phyloP scores from a whole-genome alignment of 2,888 invertebrate species.

The Cloeon dipterum region DNA sequence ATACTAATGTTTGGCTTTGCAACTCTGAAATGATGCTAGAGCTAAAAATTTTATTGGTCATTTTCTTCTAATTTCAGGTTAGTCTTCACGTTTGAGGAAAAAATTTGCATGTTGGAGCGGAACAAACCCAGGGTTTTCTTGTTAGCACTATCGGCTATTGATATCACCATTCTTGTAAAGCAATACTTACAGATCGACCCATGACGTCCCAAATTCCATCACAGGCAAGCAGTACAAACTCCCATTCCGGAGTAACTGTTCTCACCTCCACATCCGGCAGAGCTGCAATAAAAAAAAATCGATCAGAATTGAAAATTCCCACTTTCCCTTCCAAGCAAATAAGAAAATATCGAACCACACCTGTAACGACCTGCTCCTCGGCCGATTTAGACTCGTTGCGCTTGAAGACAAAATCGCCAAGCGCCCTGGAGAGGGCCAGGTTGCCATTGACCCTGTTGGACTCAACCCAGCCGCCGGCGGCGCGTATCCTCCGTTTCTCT shows the following conservation, averaged over 20 bases:
- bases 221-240: constrained; percentile 90
- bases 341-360: too few species aligned
- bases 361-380: constrained; percentile 93
- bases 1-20: too few species aligned
- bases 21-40: too few species aligned
- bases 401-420: constrained; percentile 96
- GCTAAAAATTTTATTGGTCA: too few species aligned
- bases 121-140: too few species aligned
- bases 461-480: constrained; percentile 95
- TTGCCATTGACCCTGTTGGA: constrained; percentile 96
- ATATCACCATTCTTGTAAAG: too few species aligned
- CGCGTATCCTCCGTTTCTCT: constrained; percentile 66
- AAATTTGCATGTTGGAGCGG: not conserved
- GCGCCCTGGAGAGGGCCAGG: constrained; percentile 80
- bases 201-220: constrained; percentile 99
- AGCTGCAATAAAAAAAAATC: constrained; percentile 30
- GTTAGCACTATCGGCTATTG: too few species aligned
- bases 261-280: constrained; percentile 76
- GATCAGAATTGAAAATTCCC: not conserved
- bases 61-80: not conserved
- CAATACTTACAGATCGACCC: constrained; percentile 61
- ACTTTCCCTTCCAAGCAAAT: too few species aligned
- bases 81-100: not conserved
- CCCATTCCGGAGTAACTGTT: constrained; percentile 69
- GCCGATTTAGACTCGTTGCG: constrained; percentile 61